Evolutionary conservation across 1,140 invertebrate species (phyloP).

Genomic region (Sarcophaga peregrina): DNA sequence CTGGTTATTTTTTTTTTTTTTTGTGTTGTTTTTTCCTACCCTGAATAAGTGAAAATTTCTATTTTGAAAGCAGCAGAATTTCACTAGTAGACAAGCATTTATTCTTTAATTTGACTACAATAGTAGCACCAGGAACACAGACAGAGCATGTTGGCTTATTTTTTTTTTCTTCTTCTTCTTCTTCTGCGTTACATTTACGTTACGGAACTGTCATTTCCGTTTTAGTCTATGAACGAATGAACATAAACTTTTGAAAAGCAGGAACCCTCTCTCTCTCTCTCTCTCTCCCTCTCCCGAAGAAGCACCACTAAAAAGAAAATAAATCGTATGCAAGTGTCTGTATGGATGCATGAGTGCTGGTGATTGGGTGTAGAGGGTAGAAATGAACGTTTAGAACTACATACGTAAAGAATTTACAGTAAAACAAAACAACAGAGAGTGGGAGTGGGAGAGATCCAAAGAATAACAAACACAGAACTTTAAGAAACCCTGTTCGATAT

Average conservation of each 20-base stretch:
- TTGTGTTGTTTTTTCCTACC: no score
- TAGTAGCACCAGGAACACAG: background rate
- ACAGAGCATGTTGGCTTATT: background rate
- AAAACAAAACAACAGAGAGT: background rate
- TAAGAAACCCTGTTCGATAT: background rate
- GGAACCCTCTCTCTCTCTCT: background rate
- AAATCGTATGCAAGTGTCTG: background rate
- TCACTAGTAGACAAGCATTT: background rate
- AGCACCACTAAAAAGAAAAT: background rate
- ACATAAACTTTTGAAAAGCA: background rate
- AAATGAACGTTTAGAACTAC: background rate
- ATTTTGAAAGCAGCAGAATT: background rate
- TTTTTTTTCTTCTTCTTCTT: no score
- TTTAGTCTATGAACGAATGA: conserved; percentile 9
- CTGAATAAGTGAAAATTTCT: conserved; percentile 3
- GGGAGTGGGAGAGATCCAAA: background rate
- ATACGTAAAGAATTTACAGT: background rate
- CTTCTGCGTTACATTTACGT: conserved; percentile 19
- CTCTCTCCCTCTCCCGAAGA: background rate
- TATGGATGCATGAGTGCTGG: background rate
- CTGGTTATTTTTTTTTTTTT: background rate
- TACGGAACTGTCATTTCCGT: conserved; percentile 21
- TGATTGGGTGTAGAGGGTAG: background rate
- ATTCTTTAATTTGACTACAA: background rate
- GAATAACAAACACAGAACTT: background rate